These are phyloP conservation scores for Cheirogaleus medius DNA, from an alignment of 2,113 vertebrate genomes.

Conservation along the genomic window DNA sequence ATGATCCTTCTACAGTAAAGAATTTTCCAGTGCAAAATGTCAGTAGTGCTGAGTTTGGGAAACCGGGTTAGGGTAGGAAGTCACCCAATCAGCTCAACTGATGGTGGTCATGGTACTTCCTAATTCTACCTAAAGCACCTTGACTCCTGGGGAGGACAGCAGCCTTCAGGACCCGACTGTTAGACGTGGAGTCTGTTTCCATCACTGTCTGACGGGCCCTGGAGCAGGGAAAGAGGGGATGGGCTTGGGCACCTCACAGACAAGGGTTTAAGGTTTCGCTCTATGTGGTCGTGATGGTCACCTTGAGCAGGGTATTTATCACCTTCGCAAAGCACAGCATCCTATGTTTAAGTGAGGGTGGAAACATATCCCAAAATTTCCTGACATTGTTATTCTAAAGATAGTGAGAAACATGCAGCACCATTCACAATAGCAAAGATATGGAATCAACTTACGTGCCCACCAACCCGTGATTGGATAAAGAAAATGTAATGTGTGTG, in stretches of 20 bases:
- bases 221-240: fast-evolving
- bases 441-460: too few species aligned
- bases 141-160: fast-evolving
- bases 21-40: not conserved
- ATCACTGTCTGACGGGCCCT: not conserved
- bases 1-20: not conserved
- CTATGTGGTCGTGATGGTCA: fast-evolving
- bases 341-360: fast-evolving
- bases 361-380: fast-evolving
- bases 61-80: not conserved
- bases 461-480: too few species aligned
- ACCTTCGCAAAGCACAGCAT: not conserved
- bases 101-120: not conserved
- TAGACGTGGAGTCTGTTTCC: not conserved
- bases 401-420: not conserved
- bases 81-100: fast-evolving
- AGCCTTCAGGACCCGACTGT: fast-evolving
- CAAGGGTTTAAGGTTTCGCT: not conserved
- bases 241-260: not conserved
- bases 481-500: too few species aligned
- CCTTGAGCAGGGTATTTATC: too few species aligned
- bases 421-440: too few species aligned
- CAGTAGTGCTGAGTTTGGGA: not conserved
- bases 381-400: not conserved
- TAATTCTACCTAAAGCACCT: fast-evolving